A percentile compares a stretch with the other conserved stretches of the same genome.
These are phyloP conservation scores for Thecophora atra DNA, from an alignment of 2,888 invertebrate species.

Conservation along the genomic window DNA sequence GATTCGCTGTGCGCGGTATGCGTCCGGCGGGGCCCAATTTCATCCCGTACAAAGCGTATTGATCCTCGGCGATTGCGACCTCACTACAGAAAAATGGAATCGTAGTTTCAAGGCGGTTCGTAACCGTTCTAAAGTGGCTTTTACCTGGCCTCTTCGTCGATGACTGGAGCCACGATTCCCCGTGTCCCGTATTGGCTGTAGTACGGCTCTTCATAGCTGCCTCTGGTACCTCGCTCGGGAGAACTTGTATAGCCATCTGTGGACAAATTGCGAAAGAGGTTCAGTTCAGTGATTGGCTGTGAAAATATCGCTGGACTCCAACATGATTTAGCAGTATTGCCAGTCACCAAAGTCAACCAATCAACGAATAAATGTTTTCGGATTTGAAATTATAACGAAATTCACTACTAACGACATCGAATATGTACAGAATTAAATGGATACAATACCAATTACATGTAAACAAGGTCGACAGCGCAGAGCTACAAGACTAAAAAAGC, in stretches of 20 bases:
- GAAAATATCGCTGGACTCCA: no score
- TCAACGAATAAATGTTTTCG: no score
- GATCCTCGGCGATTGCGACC: constrained; percentile 75
- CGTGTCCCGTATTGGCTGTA: constrained; percentile 81
- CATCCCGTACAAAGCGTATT: constrained; percentile 76
- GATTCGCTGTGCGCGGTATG: constrained; percentile 67
- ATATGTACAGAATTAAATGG: no score
- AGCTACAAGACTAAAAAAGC: no score
- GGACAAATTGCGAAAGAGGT: constrained; percentile 25
- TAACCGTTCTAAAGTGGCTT: background rate
- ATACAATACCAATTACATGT: no score
- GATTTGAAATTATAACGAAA: no score
- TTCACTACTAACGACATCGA: no score
- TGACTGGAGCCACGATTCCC: constrained; percentile 82
- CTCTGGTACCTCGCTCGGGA: constrained; percentile 79
- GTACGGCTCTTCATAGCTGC: constrained; percentile 86
- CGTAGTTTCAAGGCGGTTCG: background rate
- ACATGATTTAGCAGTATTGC: no score
- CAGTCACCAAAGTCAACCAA: no score
- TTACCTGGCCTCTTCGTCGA: constrained; percentile 84
- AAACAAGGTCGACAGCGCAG: no score
- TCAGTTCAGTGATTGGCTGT: no score
- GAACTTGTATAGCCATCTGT: constrained; percentile 87
- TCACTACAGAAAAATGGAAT: constrained; percentile 68
- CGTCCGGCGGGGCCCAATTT: constrained; percentile 71